These are phyloP conservation scores for Falco punctatus DNA, from an alignment of 2,113 vertebrate species.

Conservation along the genomic window DNA sequence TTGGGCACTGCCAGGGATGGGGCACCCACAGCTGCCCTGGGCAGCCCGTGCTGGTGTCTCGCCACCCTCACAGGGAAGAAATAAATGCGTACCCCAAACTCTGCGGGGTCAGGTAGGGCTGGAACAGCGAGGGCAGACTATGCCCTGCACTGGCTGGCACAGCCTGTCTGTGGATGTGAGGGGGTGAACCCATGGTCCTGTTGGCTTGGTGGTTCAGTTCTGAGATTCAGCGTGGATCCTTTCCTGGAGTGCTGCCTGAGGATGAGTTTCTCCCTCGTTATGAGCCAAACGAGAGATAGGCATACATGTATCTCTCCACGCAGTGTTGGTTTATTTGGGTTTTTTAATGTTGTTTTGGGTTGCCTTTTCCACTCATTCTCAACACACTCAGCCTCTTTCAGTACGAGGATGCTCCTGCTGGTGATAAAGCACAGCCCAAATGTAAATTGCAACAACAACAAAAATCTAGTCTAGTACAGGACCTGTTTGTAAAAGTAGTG, in stretches of 20 bases:
- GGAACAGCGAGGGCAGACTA: neutral
- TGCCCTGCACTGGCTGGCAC: neutral
- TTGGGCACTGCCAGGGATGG: too few relatives aligned
- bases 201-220: neutral
- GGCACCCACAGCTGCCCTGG: too few relatives aligned
- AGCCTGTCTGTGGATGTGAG: neutral
- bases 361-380: neutral
- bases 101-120: neutral
- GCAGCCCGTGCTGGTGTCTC: too few relatives aligned
- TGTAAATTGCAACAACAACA: neutral
- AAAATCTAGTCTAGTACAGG: neutral
- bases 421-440: neutral
- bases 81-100: neutral
- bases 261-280: neutral
- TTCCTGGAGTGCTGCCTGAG: neutral
- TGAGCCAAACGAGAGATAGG: neutral
- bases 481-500: neutral
- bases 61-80: too few relatives aligned
- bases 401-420: neutral
- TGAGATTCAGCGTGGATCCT: neutral
- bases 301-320: accelerated
- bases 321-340: neutral
- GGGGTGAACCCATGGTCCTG: neutral
- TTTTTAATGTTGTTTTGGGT: neutral
- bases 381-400: neutral